Evolutionary conservation across 2,113 vertebrate species (phyloP), one percentile per base, ranked within the genome.

Genomic region (Ctenodactylus gundi): DNA sequence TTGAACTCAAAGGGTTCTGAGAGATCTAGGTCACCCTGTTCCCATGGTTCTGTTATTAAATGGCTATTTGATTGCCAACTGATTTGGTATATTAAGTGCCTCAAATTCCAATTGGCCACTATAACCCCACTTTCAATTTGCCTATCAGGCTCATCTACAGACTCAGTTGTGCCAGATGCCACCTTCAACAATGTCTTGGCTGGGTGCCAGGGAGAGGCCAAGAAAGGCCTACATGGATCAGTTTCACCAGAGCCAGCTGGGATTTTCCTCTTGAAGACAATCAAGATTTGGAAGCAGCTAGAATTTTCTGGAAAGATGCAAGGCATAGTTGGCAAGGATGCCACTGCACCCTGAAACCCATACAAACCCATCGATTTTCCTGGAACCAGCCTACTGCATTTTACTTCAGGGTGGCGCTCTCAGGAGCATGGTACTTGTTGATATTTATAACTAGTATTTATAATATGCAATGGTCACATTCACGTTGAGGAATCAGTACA

Each of bases 71-170:
- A 13, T 55, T 70, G 20, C 18, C 49, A 89, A 1, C 0, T n/a
- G 10, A 89, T 77, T 88, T 88, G 39, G 75, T 87, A 53, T 88
- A 86, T 75, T 80, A 83, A 94, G 91, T 94, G 34, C 36, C 53
- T 70, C 73, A 44, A 81, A 85, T 53, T 78, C 36, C 68, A 67
- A 20, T 23, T 88, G 60, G 51, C 25, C 23, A 36, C 68, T 67
- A 44, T 51, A 75, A 93, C 34, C 14, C 6, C 39, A 53, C 83
- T 85, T 76, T 75, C 27, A 70, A 9, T 20, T 73, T 51, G 31
- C 55, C 4, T 18, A 7, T 72, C 65, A 55, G 83, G 51, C 64
- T 77, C 57, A 78, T 39, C 53, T 39, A 51, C 29, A 73, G 46
- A 62, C 39, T 78, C 60, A 73, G 12, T 4, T 77, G 27, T 15